Conservation (phyloP, 2,797 vertebrate genomes). For the Ptychadena robeensis region DNA sequence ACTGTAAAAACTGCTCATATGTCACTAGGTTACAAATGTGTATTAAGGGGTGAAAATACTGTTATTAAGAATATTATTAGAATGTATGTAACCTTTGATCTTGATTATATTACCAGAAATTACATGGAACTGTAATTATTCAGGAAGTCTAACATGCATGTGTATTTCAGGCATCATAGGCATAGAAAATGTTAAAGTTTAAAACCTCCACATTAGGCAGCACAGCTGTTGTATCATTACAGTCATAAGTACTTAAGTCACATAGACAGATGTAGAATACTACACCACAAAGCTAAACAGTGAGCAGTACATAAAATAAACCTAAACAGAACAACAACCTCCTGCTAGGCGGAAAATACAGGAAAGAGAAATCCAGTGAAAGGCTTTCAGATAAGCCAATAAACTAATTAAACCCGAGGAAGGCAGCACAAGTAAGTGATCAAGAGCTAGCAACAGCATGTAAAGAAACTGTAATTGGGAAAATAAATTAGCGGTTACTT, state of each 20-base stretch:
- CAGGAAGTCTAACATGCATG: neutral
- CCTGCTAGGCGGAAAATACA: constrained; percentile 41
- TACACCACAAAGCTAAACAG: constrained; percentile 41
- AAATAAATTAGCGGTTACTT: constrained; percentile 58
- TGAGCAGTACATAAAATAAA: constrained; percentile 50
- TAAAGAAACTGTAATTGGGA: constrained; percentile 52
- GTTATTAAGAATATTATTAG: no score
- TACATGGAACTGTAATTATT: neutral
- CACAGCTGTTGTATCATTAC: constrained; percentile 29
- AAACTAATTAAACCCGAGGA: constrained; percentile 48
- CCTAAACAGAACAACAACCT: constrained; percentile 57
- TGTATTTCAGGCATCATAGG: neutral
- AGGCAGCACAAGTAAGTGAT: constrained; percentile 29
- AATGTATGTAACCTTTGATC: no score
- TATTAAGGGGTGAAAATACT: no score
- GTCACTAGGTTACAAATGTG: no score
- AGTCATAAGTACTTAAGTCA: constrained; percentile 44
- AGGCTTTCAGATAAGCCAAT: constrained; percentile 52
- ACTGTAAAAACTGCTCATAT: no score
- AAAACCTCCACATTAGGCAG: neutral
- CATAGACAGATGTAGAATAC: constrained; percentile 37
- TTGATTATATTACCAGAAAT: no score
- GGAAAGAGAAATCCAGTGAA: constrained; percentile 50
- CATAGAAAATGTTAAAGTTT: constrained; percentile 19
- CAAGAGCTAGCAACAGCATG: constrained; percentile 33